These are phyloP conservation scores for Cyphomyrus discorhynchus DNA, from an alignment of 2,113 vertebrate species.

Conservation along the genomic window DNA sequence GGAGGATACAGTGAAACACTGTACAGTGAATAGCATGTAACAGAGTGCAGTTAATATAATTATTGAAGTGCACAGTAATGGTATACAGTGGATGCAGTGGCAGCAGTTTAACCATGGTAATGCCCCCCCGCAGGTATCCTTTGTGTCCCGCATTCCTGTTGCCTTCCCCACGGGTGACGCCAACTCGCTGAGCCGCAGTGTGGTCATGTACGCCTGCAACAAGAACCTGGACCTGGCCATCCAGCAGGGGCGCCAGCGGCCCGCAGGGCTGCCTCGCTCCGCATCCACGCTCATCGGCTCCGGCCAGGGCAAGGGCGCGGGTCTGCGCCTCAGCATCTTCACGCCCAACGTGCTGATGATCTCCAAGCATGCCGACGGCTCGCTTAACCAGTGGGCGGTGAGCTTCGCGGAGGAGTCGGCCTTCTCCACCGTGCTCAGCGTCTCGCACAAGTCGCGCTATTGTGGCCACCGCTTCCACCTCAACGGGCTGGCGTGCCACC, in stretches of 20 bases:
- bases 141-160: slow-evolving; percentile 95
- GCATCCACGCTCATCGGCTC: slow-evolving; percentile 79
- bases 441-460: slow-evolving; percentile 93
- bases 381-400: slow-evolving; percentile 93
- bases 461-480: slow-evolving; percentile 98
- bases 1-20: not conserved
- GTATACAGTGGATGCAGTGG: not conserved
- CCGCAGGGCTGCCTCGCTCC: slow-evolving; percentile 64
- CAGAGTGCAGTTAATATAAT: not conserved
- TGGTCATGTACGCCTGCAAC: slow-evolving; percentile 97
- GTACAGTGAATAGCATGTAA: not conserved
- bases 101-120: not conserved
- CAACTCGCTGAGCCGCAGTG: slow-evolving; percentile 88
- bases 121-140: slow-evolving; percentile 73
- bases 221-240: slow-evolving; percentile 94
- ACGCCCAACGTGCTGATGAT: slow-evolving; percentile 97
- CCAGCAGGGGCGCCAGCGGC: slow-evolving; percentile 83
- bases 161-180: slow-evolving; percentile 93
- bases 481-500: slow-evolving; percentile 93
- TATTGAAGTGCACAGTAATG: not conserved
- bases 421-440: slow-evolving; percentile 93
- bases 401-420: slow-evolving; percentile 95
- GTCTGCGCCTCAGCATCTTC: slow-evolving; percentile 89
- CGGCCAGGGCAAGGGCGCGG: slow-evolving; percentile 69
- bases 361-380: slow-evolving; percentile 93